phyloP scores from a whole-genome alignment of 2,113 vertebrate species.

The Porphyrio hochstetteri region DNA sequence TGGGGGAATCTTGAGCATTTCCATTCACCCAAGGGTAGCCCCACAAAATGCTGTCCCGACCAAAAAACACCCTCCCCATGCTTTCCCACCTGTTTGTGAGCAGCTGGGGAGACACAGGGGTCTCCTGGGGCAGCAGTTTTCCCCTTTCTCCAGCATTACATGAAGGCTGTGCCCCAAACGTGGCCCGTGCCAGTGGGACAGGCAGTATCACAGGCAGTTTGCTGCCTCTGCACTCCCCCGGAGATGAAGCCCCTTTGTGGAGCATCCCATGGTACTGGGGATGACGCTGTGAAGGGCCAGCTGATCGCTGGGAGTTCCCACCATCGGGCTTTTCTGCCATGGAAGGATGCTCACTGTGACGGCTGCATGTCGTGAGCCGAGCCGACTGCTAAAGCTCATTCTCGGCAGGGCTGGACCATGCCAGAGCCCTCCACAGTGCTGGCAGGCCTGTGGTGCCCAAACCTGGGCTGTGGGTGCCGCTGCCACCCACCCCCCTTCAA shows the following conservation, averaged over 20 bases:
- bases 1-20: background rate
- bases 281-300: background rate
- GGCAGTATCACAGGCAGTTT: background rate
- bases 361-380: fast-evolving
- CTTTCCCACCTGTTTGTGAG: background rate
- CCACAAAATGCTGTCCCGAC: background rate
- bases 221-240: background rate
- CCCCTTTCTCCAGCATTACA: background rate
- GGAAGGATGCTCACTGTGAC: fast-evolving
- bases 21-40: background rate
- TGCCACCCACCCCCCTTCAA: background rate
- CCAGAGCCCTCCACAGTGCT: fast-evolving
- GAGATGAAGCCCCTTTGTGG: fast-evolving
- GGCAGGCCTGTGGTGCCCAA: fast-evolving
- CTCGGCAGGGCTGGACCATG: background rate
- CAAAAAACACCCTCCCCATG: background rate
- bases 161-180: fast-evolving
- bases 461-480: background rate
- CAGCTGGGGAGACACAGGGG: too few relatives aligned
- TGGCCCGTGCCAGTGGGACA: fast-evolving
- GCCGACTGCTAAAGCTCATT: background rate
- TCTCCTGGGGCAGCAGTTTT: background rate
- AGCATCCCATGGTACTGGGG: background rate
- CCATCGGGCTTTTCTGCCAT: background rate
- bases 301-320: background rate